Evolutionary conservation across 1,140 invertebrate species (phyloP), one percentile per base, ranked within the genome.

Genomic region (Drosophila nikananu): DNA sequence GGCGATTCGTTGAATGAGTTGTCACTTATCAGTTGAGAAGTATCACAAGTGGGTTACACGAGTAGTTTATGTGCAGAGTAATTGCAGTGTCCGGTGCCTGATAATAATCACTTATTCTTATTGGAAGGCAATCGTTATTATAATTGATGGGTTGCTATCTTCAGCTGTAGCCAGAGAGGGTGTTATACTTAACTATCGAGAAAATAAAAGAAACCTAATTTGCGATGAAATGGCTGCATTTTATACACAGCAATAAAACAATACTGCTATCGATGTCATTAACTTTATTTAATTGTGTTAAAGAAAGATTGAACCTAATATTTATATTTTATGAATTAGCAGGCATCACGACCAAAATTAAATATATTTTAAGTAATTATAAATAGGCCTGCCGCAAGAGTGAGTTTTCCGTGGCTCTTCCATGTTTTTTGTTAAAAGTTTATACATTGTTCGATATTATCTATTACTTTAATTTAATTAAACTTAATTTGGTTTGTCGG

Each of bases 401-500:
- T 30, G 9, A 9, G 30, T 30, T 30, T 30, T 19, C 10, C 9
- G 42, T 4, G 3, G 42, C 42, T 21, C 25, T 27, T 52, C 2
- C 0, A n/a, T 19, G 17, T 21, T 32, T 23, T 42, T 41, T 44
- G 30, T 25, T 35, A 17, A 23, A 48, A 60, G 37, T 55, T 52
- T 54, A 27, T 42, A 6, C 35, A 25, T 51, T 27, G n/a, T 70
- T 64, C 27, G 15, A 19, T 25, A 46, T 59, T 76, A 48, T 58
- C 42, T 57, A 23, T 46, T 72, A 55, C 57, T 84, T 79, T 81
- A 90, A 89, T 89, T 90, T 70, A 89, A 89, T 81, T 86, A 84
- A 89, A 84, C 44, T 73, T 65, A 7, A 60, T 68, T 71, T 44
- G 48, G 54, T 9, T 71, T 15, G 44, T 64, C 44, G 9, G 17